Evolutionary conservation across 2,888 invertebrate species (phyloP).

Genomic region (Drosophila rubida): DNA sequence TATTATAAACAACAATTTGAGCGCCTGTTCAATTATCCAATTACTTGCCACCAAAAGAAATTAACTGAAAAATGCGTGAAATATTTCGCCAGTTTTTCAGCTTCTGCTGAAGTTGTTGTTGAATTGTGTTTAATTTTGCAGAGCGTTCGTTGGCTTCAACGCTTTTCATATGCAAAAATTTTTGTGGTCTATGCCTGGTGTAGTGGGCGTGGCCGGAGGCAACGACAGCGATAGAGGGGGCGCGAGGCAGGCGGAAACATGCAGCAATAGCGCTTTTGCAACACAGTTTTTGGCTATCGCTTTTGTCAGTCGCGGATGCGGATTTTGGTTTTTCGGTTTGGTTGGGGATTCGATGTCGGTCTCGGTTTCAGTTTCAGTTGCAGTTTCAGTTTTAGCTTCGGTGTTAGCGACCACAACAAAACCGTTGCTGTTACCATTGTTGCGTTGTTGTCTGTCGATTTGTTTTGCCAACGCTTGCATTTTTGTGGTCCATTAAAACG

Average conservation of each 20-base stretch:
- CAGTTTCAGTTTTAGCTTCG: constrained; percentile 35
- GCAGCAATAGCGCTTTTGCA: constrained; percentile 45
- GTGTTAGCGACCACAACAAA: constrained; percentile 37
- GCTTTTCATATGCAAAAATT: constrained; percentile 24
- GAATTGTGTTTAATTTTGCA: constrained; percentile 23
- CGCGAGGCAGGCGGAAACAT: constrained; percentile 36
- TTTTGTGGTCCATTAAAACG: constrained; percentile 76
- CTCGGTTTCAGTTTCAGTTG: constrained; percentile 25
- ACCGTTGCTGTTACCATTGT: constrained; percentile 6
- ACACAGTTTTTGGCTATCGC: constrained; percentile 62
- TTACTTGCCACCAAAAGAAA: constrained; percentile 51
- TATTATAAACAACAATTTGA: constrained; percentile 53
- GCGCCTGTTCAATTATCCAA: constrained; percentile 74
- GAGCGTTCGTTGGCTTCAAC: constrained; percentile 28
- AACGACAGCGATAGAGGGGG: neutral
- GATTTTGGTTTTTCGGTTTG: constrained; percentile 50
- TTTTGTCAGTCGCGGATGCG: constrained; percentile 50
- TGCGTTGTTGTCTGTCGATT: constrained; percentile 19
- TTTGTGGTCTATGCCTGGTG: neutral
- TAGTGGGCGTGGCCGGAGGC: constrained; percentile 27
- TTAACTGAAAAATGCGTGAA: constrained; percentile 49
- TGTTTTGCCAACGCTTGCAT: constrained; percentile 60
- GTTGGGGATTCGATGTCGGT: neutral
- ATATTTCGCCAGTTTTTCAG: constrained; percentile 29
- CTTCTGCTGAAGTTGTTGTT: constrained; percentile 21